Conservation (phyloP, 1,140 invertebrate species). For the Euglossa dilemma region DNA sequence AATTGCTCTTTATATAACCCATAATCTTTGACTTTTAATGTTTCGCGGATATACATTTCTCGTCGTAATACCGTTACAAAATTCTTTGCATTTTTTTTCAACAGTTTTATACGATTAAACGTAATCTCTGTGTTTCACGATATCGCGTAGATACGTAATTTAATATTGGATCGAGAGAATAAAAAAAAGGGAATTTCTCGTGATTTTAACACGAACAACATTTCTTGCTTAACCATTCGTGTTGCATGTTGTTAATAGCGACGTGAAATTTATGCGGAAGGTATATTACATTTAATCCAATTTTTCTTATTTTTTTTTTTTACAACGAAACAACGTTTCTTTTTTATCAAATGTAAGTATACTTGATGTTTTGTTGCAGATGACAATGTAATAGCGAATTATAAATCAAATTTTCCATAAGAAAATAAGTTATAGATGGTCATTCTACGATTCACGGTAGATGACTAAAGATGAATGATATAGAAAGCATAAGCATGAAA, state of each 20-base stretch:
- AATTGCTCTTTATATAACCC: not conserved
- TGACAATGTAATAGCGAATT: constrained; percentile 73
- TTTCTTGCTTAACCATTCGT: not conserved
- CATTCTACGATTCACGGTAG: constrained; percentile 53
- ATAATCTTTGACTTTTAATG: not conserved
- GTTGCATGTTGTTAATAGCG: not conserved
- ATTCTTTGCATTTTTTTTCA: not conserved
- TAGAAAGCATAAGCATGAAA: constrained; percentile 79
- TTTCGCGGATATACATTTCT: not conserved
- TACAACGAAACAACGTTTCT: not conserved
- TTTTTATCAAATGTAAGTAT: not conserved
- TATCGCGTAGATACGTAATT: not conserved
- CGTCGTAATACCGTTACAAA: not conserved
- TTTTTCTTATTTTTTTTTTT: not conserved
- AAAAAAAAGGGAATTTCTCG: not conserved
- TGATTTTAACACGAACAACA: too few relatives aligned
- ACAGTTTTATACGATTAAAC: not conserved
- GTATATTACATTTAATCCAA: not conserved
- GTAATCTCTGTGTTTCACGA: not conserved
- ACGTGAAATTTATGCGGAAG: not conserved
- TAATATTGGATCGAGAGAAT: not conserved
- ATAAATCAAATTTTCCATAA: constrained; percentile 51
- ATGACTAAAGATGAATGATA: constrained; percentile 79
- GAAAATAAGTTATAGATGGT: constrained; percentile 33
- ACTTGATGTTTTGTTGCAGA: constrained; percentile 65